Conservation (phyloP, 2,113 vertebrate species). For the Etheostoma cragini region DNA sequence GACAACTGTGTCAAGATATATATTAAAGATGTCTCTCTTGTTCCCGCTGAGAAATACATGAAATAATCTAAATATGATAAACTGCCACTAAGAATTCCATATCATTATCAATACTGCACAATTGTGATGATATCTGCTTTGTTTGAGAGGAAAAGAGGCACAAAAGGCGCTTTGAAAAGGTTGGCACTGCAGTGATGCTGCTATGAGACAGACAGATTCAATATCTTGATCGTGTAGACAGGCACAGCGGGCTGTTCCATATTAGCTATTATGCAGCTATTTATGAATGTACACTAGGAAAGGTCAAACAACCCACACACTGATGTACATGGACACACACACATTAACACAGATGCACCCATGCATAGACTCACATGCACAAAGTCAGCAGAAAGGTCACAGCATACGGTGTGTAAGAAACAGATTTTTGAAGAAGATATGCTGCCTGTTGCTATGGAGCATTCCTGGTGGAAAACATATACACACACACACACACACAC, state of each 20-base stretch:
- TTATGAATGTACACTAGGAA: conserved; percentile 61
- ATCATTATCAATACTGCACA: conserved; percentile 37
- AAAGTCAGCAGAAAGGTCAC: conserved; percentile 72
- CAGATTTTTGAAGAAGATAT: conserved; percentile 70
- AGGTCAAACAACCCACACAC: conserved; percentile 64
- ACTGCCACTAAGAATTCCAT: conserved; percentile 37
- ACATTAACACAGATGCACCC: conserved; percentile 40
- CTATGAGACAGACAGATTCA: conserved; percentile 33
- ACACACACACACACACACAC: conserved; percentile 15
- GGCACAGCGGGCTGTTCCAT: conserved; percentile 10
- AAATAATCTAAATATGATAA: conserved; percentile 40
- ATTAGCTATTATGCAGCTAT: conserved; percentile 60
- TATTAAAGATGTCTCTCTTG: conserved; percentile 64
- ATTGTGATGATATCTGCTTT: conserved; percentile 50
- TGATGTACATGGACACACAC: conserved; percentile 21
- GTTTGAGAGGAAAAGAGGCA: conserved; percentile 26
- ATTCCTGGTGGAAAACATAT: conserved; percentile 41
- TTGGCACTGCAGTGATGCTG: conserved; percentile 19
- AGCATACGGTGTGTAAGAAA: conserved; percentile 47
- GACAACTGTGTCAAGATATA: conserved; percentile 66
- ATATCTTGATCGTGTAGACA: conserved; percentile 45
- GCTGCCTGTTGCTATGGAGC: conserved; percentile 82
- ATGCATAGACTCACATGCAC: conserved; percentile 42
- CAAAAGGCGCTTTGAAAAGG: conserved; percentile 17
- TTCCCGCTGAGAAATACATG: conserved; percentile 25